A percentile compares a stretch with the other conserved stretches of the same genome.
phyloP scores from a whole-genome alignment of 2,888 invertebrate species.

The Ochropacha duplaris region DNA sequence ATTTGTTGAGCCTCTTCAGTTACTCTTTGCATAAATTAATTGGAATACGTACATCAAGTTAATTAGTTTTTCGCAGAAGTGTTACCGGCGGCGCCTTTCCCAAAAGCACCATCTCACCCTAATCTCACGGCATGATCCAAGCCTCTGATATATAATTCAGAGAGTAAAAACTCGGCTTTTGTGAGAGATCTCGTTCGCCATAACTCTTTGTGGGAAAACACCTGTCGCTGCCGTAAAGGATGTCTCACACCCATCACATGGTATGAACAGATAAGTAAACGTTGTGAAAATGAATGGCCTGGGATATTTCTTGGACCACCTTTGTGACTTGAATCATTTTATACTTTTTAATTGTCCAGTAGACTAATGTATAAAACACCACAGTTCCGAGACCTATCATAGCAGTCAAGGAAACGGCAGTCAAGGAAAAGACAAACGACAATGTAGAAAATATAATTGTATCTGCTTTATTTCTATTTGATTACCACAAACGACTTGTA shows the following conservation, averaged over 20 bases:
- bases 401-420: conserved; percentile 6
- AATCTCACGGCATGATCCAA: conserved; percentile 1
- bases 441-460: not conserved
- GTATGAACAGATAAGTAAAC: conserved; percentile 18
- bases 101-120: not conserved
- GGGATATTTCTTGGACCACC: not conserved
- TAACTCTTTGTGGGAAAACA: conserved; percentile 36
- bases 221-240: conserved; percentile 34
- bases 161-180: conserved; percentile 35
- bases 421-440: conserved; percentile 8
- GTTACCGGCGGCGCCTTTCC: not conserved
- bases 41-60: not conserved
- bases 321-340: too few species aligned
- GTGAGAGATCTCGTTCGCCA: conserved; percentile 23
- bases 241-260: conserved; percentile 10
- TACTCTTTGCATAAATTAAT: not conserved
- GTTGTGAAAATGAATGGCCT: conserved; percentile 11
- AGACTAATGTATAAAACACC: too few species aligned
- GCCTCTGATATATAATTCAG: conserved; percentile 43
- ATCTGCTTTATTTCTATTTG: not conserved
- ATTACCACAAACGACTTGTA: not conserved
- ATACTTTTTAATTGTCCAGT: too few species aligned
- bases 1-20: not conserved
- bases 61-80: not conserved
- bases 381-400: not conserved